Evolutionary conservation across 2,888 invertebrate species (phyloP).

Genomic region (Lysandra bellargus): DNA sequence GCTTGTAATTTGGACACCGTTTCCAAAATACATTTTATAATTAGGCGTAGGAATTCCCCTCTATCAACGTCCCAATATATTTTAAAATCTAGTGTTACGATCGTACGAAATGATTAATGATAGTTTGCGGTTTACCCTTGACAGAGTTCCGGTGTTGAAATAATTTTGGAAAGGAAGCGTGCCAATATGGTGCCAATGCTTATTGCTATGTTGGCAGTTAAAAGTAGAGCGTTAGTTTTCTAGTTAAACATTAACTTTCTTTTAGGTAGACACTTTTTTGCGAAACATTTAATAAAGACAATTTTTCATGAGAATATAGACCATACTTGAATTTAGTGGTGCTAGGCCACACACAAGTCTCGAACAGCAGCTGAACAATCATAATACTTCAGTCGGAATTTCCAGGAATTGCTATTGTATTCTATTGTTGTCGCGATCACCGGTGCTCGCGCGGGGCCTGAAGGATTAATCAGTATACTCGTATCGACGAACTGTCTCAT

Average conservation of each 20-base stretch:
- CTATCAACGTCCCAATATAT: not conserved
- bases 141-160: slow-evolving; percentile 10
- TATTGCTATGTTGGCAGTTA: not conserved
- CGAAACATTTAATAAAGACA: not conserved
- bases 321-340: not conserved
- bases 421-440: too few species aligned
- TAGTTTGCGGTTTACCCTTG: not conserved
- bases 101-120: not conserved
- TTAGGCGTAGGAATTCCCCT: slow-evolving; percentile 5
- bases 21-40: slow-evolving; percentile 17
- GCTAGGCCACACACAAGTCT: not conserved
- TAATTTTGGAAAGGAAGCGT: slow-evolving; percentile 3
- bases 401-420: too few species aligned
- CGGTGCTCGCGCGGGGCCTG: too few species aligned
- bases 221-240: not conserved
- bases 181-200: not conserved
- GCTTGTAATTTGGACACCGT: not conserved
- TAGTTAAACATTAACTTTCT: not conserved
- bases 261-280: not conserved
- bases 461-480: too few species aligned
- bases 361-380: not conserved
- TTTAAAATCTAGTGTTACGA: not conserved
- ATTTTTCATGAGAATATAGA: not conserved
- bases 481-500: too few species aligned
- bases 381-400: too few species aligned